Evolutionary conservation across 2,888 invertebrate genomes (phyloP).

Genomic region (Teleiodes luculella): DNA sequence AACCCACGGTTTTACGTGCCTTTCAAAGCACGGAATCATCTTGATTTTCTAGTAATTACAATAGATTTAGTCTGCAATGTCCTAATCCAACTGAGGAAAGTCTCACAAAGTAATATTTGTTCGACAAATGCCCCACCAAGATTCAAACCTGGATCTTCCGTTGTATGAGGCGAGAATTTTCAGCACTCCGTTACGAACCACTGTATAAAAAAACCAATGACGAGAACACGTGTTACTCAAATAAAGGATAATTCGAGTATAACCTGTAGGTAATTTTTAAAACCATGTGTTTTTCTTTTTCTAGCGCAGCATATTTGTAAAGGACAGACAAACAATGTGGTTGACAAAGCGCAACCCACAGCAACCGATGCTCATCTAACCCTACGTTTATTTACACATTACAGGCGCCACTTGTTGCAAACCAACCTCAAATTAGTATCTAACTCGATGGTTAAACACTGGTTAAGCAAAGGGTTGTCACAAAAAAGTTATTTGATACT

Average conservation of each 20-base stretch:
- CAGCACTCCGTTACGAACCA: too few relatives aligned
- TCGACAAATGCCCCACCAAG: too few relatives aligned
- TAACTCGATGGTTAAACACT: slow-evolving; percentile 34
- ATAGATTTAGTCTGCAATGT: too few relatives aligned
- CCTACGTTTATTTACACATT: slow-evolving; percentile 66
- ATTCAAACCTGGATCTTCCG: too few relatives aligned
- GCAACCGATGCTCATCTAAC: slow-evolving; percentile 28
- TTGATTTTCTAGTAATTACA: too few relatives aligned
- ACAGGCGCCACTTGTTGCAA: slow-evolving; percentile 39
- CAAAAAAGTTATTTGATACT: slow-evolving; percentile 26
- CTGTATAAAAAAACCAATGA: too few relatives aligned
- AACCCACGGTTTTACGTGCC: too few relatives aligned
- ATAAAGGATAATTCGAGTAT: slow-evolving; percentile 2
- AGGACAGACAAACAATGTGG: slow-evolving; percentile 3
- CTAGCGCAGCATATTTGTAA: background rate
- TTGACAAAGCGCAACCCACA: slow-evolving; percentile 22
- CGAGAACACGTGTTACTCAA: background rate
- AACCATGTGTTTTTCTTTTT: background rate
- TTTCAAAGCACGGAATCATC: too few relatives aligned
- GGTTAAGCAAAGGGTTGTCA: slow-evolving; percentile 29
- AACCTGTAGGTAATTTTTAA: background rate
- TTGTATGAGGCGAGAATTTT: too few relatives aligned
- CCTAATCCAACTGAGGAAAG: too few relatives aligned
- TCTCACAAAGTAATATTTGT: too few relatives aligned
- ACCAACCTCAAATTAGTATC: slow-evolving; percentile 39